Base-by-base conservation (phyloP, 2,888 invertebrate species). In the Tetranychus piercei region DNA sequence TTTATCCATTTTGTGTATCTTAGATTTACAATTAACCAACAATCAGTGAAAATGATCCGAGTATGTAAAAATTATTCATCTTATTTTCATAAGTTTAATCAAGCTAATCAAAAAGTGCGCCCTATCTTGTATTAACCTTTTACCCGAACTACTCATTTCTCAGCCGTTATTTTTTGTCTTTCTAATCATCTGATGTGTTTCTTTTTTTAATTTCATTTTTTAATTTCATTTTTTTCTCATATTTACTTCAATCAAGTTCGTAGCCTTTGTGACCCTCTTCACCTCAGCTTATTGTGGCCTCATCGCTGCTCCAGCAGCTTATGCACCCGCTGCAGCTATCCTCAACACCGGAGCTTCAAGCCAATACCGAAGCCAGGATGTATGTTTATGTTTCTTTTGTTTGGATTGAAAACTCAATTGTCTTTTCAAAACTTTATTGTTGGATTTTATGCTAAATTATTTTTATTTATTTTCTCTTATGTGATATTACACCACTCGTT, bases 311-410 rank as follows among this genome's bases (percentile, higher is more conserved):
- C 55, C 55, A 55, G 55, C 55, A 55, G 55, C 55, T 5, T 55
- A 55, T 55, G 55, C 55, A 9, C 55, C 55, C 9, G 55, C 55
- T 15, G 55, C 55, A 9, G 55, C 45, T 11, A 20, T 69, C 8
- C 20, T 73, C 72, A 77, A 78, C 74, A 78, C 78, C 44, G 79
- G 79, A 65, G 74, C 75, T 6, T 78, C 78, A 45, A 76, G 78
- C 8, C 79, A 79, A 67, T 79, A 76, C 76, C 74, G 79, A 73
- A 78, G 76, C 70, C 78, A 79, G 75, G 79, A 79, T 74, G 79
- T 78, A 78, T 76, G 78, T 76, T 69, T 20, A 69, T 1, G 66
- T 20, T 66, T 69, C 1, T 6, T 4, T 11, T 69, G 69, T 15
- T 55, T 55, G 55, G 55, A 55, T 55, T 55, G 15, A 55, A 15